Evolutionary conservation across 1,140 invertebrate species (phyloP).

Genomic region (Trichonephila inaurata): DNA sequence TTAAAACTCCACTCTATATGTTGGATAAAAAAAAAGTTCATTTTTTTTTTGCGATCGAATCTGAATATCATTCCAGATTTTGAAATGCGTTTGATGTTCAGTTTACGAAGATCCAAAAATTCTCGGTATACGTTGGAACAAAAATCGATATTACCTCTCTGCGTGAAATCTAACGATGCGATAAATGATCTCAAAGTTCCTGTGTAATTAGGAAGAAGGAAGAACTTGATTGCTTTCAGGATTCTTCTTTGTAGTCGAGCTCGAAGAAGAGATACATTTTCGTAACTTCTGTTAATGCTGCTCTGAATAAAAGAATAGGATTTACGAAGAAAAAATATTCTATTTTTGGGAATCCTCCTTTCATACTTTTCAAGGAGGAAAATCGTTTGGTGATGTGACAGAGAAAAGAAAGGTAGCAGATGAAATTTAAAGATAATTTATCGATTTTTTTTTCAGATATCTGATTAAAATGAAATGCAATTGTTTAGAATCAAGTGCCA

Average conservation of each 20-base stretch:
- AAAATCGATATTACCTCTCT: conserved; percentile 17
- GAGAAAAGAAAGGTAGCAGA: background rate
- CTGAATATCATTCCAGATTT: conserved; percentile 18
- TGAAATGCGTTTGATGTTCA: conserved; percentile 7
- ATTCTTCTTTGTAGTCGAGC: background rate
- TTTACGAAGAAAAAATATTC: background rate
- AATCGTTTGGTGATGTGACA: background rate
- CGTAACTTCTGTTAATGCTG: background rate
- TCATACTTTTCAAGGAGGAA: background rate
- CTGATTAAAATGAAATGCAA: too few species aligned
- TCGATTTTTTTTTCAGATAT: background rate
- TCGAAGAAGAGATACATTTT: background rate
- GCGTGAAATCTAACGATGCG: conserved; percentile 34
- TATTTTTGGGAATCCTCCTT: background rate
- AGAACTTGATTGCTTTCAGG: background rate
- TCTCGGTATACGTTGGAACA: background rate
- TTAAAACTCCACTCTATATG: background rate
- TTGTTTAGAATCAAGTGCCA: too few species aligned
- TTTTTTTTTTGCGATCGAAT: background rate
- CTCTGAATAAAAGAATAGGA: background rate
- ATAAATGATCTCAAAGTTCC: conserved; percentile 8
- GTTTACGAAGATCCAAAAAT: background rate
- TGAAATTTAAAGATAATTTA: background rate
- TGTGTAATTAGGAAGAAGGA: conserved; percentile 25
- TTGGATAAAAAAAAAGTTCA: background rate